Evolutionary conservation across 2,888 invertebrate genomes (phyloP).

Genomic region (Romanomermis culicivorax): DNA sequence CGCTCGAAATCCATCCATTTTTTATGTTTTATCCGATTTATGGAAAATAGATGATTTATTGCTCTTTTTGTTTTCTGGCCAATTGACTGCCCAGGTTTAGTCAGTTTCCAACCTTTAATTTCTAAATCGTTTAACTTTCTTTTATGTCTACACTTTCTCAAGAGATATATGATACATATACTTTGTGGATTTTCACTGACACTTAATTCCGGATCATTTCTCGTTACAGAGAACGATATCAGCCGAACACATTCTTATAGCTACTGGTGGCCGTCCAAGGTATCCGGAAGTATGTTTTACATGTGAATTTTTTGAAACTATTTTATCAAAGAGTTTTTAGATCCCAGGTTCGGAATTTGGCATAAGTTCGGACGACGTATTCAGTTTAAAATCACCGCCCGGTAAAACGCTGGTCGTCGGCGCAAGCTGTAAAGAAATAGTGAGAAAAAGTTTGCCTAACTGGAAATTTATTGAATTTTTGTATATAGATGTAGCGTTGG

Average conservation of each 20-base stretch:
- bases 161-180: too few species aligned
- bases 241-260: constrained; percentile 34
- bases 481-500: constrained; percentile 36
- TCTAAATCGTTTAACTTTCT: too few species aligned
- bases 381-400: constrained; percentile 34
- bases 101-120: too few species aligned
- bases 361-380: constrained; percentile 34
- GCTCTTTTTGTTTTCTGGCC: too few species aligned
- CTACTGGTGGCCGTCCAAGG: constrained; percentile 37
- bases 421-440: constrained; percentile 29
- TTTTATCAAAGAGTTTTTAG: not conserved
- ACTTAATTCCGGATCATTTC: not conserved
- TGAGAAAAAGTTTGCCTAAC: not conserved
- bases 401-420: constrained; percentile 40
- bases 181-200: too few species aligned
- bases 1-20: too few species aligned
- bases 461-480: not conserved
- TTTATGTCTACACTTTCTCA: too few species aligned
- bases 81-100: too few species aligned
- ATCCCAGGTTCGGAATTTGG: not conserved
- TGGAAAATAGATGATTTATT: too few species aligned
- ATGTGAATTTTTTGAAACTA: not conserved
- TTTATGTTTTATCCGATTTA: too few species aligned
- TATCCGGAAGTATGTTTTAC: constrained; percentile 29
- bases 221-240: constrained; percentile 29